A percentile compares a stretch with the other conserved stretches of the same genome.
Evolutionary conservation across 2,888 invertebrate species (phyloP).

Genomic region (Ormia ochracea): DNA sequence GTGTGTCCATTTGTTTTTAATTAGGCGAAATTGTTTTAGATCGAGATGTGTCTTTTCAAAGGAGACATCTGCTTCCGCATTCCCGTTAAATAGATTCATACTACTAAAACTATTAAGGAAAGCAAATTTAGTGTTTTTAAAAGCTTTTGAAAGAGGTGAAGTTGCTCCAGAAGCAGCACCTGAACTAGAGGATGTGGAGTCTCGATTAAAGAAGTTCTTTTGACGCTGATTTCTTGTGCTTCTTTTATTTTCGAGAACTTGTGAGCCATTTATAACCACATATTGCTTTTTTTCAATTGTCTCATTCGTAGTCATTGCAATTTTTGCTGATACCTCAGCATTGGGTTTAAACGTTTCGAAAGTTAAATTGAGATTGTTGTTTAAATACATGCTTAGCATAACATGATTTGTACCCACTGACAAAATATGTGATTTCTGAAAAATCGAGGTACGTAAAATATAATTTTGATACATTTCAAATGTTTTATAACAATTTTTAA

Average conservation of each 20-base stretch:
- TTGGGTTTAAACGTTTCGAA: conserved; percentile 74
- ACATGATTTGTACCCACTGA: conserved; percentile 75
- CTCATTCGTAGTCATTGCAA: conserved; percentile 50
- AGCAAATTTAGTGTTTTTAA: conserved; percentile 73
- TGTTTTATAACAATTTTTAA: neutral
- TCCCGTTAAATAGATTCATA: conserved; percentile 73
- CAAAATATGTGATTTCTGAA: conserved; percentile 73
- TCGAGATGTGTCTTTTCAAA: conserved; percentile 70
- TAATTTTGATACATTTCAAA: no score
- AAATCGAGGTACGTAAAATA: no score
- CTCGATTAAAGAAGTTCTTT: conserved; percentile 35
- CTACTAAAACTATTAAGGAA: conserved; percentile 73
- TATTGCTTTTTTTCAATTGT: conserved; percentile 36
- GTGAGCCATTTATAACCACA: conserved; percentile 15
- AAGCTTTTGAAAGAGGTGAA: conserved; percentile 70
- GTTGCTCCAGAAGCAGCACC: neutral
- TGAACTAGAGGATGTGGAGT: neutral
- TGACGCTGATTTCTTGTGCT: conserved; percentile 44
- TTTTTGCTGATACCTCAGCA: conserved; percentile 66
- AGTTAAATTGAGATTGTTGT: conserved; percentile 70
- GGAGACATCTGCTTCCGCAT: conserved; percentile 65
- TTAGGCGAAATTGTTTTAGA: conserved; percentile 70
- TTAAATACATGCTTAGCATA: conserved; percentile 74
- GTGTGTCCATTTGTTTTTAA: conserved; percentile 74
- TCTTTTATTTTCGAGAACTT: conserved; percentile 31